Conservation (phyloP, 2,888 invertebrate genomes). For the Drosophila nr. perissopoda region DNA sequence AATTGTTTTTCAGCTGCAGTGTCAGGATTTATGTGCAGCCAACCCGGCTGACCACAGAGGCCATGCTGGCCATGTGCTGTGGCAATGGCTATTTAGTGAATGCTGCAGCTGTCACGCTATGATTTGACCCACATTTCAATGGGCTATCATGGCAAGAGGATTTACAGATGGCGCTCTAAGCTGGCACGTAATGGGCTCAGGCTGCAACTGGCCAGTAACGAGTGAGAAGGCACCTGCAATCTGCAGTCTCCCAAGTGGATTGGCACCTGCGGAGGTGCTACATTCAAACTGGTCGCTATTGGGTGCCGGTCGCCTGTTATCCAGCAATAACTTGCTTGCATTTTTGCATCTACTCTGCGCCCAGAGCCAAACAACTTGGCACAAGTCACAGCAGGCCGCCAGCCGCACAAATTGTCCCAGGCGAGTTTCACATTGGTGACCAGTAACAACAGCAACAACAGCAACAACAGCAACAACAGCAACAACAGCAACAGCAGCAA, state of each 20-base stretch:
- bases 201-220: slow-evolving; percentile 29
- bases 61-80: not conserved
- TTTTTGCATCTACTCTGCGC: slow-evolving; percentile 45
- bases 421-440: slow-evolving; percentile 27
- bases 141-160: slow-evolving; percentile 40
- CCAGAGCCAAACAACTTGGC: slow-evolving; percentile 73
- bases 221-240: slow-evolving; percentile 28
- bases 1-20: slow-evolving; percentile 78
- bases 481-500: slow-evolving; percentile 10
- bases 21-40: slow-evolving; percentile 73
- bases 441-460: slow-evolving; percentile 18
- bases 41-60: slow-evolving; percentile 12
- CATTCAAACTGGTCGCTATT: slow-evolving; percentile 56
- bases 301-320: slow-evolving; percentile 55
- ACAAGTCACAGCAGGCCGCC: slow-evolving; percentile 74
- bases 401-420: slow-evolving; percentile 69
- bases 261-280: slow-evolving; percentile 54
- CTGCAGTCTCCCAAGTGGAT: slow-evolving; percentile 19
- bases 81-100: slow-evolving; percentile 72
- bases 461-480: slow-evolving; percentile 14
- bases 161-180: slow-evolving; percentile 59
- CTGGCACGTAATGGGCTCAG: slow-evolving; percentile 70
- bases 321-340: slow-evolving; percentile 61
- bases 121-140: slow-evolving; percentile 71
- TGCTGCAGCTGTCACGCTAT: slow-evolving; percentile 63